Conservation (phyloP, 2,113 vertebrate species). For the Felis chaus region DNA sequence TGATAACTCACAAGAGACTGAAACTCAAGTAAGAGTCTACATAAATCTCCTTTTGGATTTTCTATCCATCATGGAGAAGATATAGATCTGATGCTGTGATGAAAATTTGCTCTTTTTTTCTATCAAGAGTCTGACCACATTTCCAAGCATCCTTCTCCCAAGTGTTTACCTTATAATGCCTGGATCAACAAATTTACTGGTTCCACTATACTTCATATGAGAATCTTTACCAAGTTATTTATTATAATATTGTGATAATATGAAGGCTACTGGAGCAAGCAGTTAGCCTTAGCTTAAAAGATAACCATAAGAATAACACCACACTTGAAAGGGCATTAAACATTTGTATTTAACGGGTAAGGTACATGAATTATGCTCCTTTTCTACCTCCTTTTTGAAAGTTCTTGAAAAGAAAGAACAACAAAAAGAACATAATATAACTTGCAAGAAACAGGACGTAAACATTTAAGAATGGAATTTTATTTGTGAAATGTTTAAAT, state of each 20-base stretch:
- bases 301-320: not conserved
- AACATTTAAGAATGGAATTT: conserved; percentile 16
- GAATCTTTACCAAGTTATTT: not conserved
- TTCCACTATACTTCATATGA: not conserved
- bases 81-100: not conserved
- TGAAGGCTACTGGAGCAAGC: not conserved
- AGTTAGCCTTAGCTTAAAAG: not conserved
- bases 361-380: not conserved
- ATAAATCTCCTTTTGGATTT: not conserved
- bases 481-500: conserved; percentile 35
- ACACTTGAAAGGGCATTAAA: not conserved
- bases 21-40: not conserved
- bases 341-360: not conserved
- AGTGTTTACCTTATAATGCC: not conserved
- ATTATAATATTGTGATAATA: not conserved
- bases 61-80: not conserved
- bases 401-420: not conserved
- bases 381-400: conserved; percentile 31
- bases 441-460: not conserved
- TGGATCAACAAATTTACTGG: not conserved
- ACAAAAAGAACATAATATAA: not conserved
- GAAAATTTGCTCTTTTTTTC: not conserved
- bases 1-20: not conserved
- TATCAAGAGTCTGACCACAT: not conserved
- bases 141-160: not conserved